Evolutionary conservation across 2,797 vertebrate genomes (phyloP), one percentile per base, ranked within the genome.

Genomic region (Schizopygopsis malacanthus): DNA sequence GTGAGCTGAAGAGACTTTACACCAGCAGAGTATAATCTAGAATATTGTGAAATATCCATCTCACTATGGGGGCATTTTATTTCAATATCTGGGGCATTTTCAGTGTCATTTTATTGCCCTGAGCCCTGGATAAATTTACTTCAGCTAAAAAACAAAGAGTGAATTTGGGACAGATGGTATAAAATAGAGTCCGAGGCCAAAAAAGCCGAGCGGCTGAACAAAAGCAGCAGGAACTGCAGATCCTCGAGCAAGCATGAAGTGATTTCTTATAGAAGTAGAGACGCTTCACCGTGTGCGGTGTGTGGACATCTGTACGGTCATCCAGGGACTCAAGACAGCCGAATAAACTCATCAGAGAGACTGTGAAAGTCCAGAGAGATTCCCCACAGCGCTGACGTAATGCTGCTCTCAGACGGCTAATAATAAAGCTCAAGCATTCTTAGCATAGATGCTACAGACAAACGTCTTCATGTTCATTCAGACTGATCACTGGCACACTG

Each of bases 251-350:
- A 63, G 15, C 59, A 79, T 39, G 47, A 33, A 41, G 18, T 37
- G 43, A 22, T 50, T 15, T 37, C 11, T 12, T 52, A 25, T 6
- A 79, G 18, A 70, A 10, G 45, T 39, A 22, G 33, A 54, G 47
- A 54, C 43, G 22, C 4, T 41, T 81, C 33, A 70, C 37, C 50
- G 7, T 28, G 37, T 7, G 18, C 4, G 1, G 25, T 25, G 47
- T 37, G 2, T 13, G 22, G 73, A 54, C 73, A 76, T 76, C 73
- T 2, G 50, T 76, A 54, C 56, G 75, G 75, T 39, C 75, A 56
- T 56, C 18, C 37, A 3, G 25, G 50, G 20, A 56, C 52, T 73
- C 71, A 28, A 65, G 59, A 63, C 59, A 13, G n/a, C n/a, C 33
- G 16, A 43, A 43, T 18, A 1, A 73, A 52, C 73, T 22, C 43